Evolutionary conservation across 2,888 invertebrate genomes (phyloP).

Genomic region (Diaphora mendica): DNA sequence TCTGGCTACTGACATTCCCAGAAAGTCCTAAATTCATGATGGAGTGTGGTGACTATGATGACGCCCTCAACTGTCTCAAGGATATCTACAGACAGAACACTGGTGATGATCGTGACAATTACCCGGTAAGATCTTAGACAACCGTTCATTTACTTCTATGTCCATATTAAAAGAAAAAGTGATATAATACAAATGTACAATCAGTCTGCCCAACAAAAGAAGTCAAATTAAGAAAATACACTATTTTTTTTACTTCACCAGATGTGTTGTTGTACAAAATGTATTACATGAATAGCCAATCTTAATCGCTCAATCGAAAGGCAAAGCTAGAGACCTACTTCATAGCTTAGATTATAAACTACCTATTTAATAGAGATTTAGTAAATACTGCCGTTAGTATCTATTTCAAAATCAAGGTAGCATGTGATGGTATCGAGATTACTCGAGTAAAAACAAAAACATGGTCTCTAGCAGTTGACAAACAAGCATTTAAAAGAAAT

Average conservation of each 20-base stretch:
- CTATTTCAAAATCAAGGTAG: not conserved
- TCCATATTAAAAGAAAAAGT: not conserved
- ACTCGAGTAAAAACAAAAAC: not conserved
- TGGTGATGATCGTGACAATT: slow-evolving; percentile 89
- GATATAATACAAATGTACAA: not conserved
- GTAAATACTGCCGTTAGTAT: not conserved
- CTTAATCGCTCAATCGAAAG: too few species aligned
- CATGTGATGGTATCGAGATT: not conserved
- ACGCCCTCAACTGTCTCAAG: slow-evolving; percentile 89
- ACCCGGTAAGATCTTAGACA: slow-evolving; percentile 87
- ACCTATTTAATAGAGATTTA: too few species aligned
- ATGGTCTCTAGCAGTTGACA: not conserved
- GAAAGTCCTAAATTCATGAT: slow-evolving; percentile 94
- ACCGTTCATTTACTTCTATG: not conserved
- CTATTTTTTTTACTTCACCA: too few species aligned
- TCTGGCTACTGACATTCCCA: slow-evolving; percentile 91
- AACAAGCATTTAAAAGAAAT: not conserved
- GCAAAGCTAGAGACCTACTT: too few species aligned
- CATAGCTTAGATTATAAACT: too few species aligned
- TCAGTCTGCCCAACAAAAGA: not conserved
- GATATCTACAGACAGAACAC: slow-evolving; percentile 91
- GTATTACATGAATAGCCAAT: too few species aligned
- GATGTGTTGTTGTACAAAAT: too few species aligned
- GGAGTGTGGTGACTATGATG: slow-evolving; percentile 92
- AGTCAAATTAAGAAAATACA: not conserved